Percentiles rank a stretch among this genome's conserved stretches.
Conservation (phyloP, 2,797 vertebrate genomes). For the Thaleichthys pacificus region DNA sequence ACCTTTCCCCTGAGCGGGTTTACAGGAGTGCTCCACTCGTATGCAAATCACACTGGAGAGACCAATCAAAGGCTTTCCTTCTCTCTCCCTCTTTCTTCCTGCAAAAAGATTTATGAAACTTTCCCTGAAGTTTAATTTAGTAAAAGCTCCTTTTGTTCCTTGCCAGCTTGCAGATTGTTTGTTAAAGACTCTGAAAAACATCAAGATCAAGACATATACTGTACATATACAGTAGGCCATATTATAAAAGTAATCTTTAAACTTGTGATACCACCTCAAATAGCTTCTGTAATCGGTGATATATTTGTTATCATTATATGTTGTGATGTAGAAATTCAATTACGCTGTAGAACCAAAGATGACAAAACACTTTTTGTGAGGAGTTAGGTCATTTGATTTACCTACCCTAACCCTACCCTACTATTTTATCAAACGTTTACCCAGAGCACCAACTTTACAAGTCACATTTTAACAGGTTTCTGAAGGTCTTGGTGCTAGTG, state of each 20-base stretch:
- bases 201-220: background rate
- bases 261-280: too few species aligned
- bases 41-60: constrained; percentile 62
- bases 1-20: constrained; percentile 65
- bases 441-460: constrained; percentile 7
- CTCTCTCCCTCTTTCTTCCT: constrained; percentile 2
- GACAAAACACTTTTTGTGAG: background rate
- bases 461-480: constrained; percentile 26
- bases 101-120: constrained; percentile 44
- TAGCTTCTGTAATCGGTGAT: too few species aligned
- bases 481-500: background rate
- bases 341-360: too few species aligned
- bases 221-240: background rate
- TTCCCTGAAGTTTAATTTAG: constrained; percentile 54
- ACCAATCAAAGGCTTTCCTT: constrained; percentile 47
- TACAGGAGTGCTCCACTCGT: constrained; percentile 59
- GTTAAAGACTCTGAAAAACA: background rate
- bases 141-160: constrained; percentile 27
- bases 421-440: background rate
- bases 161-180: constrained; percentile 19
- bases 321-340: background rate
- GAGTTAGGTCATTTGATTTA: background rate
- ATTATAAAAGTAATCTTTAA: background rate
- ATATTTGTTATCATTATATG: background rate
- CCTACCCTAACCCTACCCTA: too few species aligned